A percentile compares a stretch with the other conserved stretches of the same genome.
Evolutionary conservation across 2,888 invertebrate species (phyloP).

Genomic region (Atrina japonica): DNA sequence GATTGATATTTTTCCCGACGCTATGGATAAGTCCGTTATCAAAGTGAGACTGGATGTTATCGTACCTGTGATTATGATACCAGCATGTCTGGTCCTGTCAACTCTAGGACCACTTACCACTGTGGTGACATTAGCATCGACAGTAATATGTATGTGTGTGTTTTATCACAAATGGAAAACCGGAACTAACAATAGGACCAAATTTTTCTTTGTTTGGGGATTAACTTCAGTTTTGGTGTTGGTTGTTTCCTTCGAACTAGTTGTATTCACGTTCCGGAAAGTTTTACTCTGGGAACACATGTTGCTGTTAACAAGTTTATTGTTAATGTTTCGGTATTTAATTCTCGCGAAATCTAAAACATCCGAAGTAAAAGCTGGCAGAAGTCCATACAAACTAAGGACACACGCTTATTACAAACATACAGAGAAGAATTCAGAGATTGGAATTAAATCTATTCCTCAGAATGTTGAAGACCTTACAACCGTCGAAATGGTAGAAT

Average conservation of each 20-base stretch:
- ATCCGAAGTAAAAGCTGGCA: slow-evolving; percentile 35
- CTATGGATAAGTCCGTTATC: slow-evolving; percentile 69
- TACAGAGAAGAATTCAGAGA: no score
- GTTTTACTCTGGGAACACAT: slow-evolving; percentile 75
- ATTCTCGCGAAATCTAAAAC: slow-evolving; percentile 52
- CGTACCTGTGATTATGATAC: slow-evolving; percentile 72
- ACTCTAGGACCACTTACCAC: slow-evolving; percentile 68
- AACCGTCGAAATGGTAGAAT: slow-evolving; percentile 23
- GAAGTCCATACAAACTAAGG: slow-evolving; percentile 3
- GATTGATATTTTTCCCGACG: no score
- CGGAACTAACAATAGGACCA: slow-evolving; percentile 60
- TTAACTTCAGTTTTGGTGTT: slow-evolving; percentile 64
- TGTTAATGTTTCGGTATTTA: slow-evolving; percentile 63
- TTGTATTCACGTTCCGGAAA: slow-evolving; percentile 69
- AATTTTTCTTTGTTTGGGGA: slow-evolving; percentile 77
- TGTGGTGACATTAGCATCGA: slow-evolving; percentile 55
- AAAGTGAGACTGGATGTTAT: slow-evolving; percentile 67
- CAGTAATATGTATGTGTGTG: slow-evolving; percentile 68
- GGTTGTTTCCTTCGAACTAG: slow-evolving; percentile 64
- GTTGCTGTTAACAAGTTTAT: slow-evolving; percentile 58
- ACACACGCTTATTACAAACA: neutral
- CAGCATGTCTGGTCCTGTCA: slow-evolving; percentile 65
- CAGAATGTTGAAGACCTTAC: slow-evolving; percentile 28
- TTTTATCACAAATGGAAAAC: slow-evolving; percentile 72
- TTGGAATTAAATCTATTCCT: neutral